These are phyloP conservation scores for Oscheius sp. DNA, from an alignment of 2,888 invertebrate genomes.

Conservation along the genomic window DNA sequence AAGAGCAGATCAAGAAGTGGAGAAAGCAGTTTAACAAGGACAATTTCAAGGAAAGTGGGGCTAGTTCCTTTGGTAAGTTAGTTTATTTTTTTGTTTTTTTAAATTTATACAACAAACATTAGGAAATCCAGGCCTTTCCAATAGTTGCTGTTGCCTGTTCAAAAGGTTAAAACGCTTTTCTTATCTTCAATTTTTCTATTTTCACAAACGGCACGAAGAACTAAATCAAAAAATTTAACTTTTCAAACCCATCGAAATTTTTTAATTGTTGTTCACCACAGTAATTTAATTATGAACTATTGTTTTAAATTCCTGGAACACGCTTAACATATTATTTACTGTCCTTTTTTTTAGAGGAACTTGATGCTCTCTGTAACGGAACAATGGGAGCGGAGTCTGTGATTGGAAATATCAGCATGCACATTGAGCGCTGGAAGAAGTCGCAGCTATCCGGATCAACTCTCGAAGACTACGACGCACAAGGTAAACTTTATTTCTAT, in stretches of 20 bases:
- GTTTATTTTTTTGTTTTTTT: too few species aligned
- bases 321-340: too few species aligned
- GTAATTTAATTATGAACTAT: background rate
- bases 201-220: too few species aligned
- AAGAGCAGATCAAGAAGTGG: slow-evolving; percentile 17
- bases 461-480: slow-evolving; percentile 1
- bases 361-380: slow-evolving; percentile 10
- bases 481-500: background rate
- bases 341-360: slow-evolving; percentile 6
- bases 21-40: background rate
- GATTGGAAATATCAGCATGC: slow-evolving; percentile 5
- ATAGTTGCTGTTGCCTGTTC: too few species aligned
- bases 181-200: too few species aligned
- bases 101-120: too few species aligned
- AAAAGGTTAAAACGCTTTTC: too few species aligned
- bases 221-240: too few species aligned
- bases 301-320: background rate
- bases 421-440: slow-evolving; percentile 16
- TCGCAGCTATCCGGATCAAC: background rate
- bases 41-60: background rate
- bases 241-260: too few species aligned
- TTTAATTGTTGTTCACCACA: too few species aligned
- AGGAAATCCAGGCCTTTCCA: too few species aligned
- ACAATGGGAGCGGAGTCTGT: slow-evolving; percentile 14
- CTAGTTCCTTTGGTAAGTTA: background rate